Conservation (phyloP, 2,113 vertebrate species). For the Chlorodrepanis virens region DNA sequence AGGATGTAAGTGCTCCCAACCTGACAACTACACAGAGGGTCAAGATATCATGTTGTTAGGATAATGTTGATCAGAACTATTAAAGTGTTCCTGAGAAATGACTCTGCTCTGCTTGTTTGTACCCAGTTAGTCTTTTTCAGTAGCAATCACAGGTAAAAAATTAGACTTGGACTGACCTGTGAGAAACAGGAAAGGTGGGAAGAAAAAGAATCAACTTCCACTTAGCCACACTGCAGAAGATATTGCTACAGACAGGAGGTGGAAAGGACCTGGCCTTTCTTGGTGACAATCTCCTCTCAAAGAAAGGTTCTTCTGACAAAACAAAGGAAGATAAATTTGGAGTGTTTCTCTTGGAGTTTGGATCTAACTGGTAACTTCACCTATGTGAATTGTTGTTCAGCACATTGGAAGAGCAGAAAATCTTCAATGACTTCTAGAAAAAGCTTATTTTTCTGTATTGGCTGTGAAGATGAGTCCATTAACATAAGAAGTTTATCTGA, state of each 20-base stretch:
- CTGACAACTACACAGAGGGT: background rate
- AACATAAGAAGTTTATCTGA: background rate
- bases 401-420: background rate
- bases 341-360: background rate
- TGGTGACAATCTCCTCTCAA: background rate
- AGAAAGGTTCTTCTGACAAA: background rate
- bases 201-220: background rate
- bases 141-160: background rate
- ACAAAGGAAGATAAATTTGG: background rate
- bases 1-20: background rate
- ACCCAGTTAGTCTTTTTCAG: background rate
- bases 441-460: background rate
- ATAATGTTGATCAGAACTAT: background rate
- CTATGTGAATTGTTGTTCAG: background rate
- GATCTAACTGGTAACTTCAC: background rate
- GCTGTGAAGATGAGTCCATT: background rate
- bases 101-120: background rate
- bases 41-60: background rate
- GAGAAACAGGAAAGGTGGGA: background rate
- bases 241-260: background rate
- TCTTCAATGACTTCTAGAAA: background rate
- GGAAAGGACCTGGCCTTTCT: background rate
- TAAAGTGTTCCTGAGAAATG: accelerated
- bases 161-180: background rate
- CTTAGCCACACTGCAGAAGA: background rate